A percentile compares a stretch with the other conserved stretches of the same genome.
phyloP scores from a whole-genome alignment of 2,888 invertebrate species.

The Parasteatoda lunata region DNA sequence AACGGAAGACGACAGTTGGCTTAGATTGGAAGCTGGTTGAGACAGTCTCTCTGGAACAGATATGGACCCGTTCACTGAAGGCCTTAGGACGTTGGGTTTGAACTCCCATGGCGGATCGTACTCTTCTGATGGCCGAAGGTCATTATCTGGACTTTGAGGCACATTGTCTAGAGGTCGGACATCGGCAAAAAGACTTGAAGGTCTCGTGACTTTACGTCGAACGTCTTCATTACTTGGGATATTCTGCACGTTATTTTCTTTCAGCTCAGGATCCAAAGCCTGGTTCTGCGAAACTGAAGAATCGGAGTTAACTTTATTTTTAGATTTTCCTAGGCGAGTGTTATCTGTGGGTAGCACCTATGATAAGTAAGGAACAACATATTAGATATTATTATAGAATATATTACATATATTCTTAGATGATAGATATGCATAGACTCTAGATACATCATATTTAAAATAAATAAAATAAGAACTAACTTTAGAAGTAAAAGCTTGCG shows the following conservation, averaged over 20 bases:
- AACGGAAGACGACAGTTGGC: constrained; percentile 52
- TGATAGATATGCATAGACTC: no score
- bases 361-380: not conserved
- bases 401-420: no score
- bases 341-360: constrained; percentile 66
- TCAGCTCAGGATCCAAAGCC: constrained; percentile 49
- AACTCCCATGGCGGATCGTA: constrained; percentile 69
- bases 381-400: no score
- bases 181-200: constrained; percentile 53
- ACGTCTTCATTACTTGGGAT: constrained; percentile 1
- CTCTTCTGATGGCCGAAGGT: constrained; percentile 65
- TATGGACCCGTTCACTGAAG: constrained; percentile 57
- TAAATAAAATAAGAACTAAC: no score
- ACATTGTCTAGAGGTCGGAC: constrained; percentile 54
- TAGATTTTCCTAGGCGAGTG: constrained; percentile 37
- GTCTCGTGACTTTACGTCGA: constrained; percentile 24
- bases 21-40: constrained; percentile 32
- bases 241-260: constrained; percentile 40
- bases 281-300: constrained; percentile 23
- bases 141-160: constrained; percentile 66
- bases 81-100: constrained; percentile 37
- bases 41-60: constrained; percentile 64
- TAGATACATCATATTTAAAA: no score
- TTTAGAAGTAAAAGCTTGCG: no score
- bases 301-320: constrained; percentile 39